Percentiles rank a stretch among this genome's conserved stretches.
Evolutionary conservation across 2,888 invertebrate species (phyloP).

Genomic region (Escarpia spicata): DNA sequence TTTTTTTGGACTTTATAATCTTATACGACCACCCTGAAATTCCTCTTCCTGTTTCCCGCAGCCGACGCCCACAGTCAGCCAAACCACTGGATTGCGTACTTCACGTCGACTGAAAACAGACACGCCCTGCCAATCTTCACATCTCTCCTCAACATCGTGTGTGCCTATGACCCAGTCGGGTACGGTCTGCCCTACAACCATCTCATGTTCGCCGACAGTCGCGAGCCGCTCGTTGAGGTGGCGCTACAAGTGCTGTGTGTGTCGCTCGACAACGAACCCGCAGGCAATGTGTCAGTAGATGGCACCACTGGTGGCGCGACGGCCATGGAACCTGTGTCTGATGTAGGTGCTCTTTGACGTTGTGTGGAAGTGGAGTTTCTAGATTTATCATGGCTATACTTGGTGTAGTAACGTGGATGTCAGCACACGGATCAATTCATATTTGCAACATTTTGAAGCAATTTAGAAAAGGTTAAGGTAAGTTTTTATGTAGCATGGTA

Average conservation of each 20-base stretch:
- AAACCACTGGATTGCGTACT: constrained; percentile 75
- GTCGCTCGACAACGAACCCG: constrained; percentile 87
- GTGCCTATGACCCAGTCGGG: constrained; percentile 98
- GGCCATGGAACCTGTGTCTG: constrained; percentile 48
- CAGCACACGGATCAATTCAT: too few species aligned
- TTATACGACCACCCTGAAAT: neutral
- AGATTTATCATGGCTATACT: neutral
- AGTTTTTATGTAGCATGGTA: too few species aligned
- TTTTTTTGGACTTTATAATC: too few species aligned
- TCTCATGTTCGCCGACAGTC: constrained; percentile 88
- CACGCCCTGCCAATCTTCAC: constrained; percentile 98
- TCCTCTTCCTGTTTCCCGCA: constrained; percentile 35
- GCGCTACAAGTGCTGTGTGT: constrained; percentile 78
- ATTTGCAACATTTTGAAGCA: too few species aligned
- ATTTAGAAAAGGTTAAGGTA: too few species aligned
- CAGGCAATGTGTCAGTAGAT: constrained; percentile 53
- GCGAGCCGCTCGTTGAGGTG: constrained; percentile 45
- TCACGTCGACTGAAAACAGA: constrained; percentile 75
- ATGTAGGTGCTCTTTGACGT: constrained; percentile 23
- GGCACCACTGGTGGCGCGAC: constrained; percentile 55
- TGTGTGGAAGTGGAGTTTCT: neutral
- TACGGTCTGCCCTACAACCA: constrained; percentile 97
- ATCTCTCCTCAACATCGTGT: constrained; percentile 94
- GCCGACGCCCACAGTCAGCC: constrained; percentile 65
- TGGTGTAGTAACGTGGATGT: neutral